Base-by-base conservation (phyloP, 2,113 vertebrate genomes). In the Neolamprologus ventralis region DNA sequence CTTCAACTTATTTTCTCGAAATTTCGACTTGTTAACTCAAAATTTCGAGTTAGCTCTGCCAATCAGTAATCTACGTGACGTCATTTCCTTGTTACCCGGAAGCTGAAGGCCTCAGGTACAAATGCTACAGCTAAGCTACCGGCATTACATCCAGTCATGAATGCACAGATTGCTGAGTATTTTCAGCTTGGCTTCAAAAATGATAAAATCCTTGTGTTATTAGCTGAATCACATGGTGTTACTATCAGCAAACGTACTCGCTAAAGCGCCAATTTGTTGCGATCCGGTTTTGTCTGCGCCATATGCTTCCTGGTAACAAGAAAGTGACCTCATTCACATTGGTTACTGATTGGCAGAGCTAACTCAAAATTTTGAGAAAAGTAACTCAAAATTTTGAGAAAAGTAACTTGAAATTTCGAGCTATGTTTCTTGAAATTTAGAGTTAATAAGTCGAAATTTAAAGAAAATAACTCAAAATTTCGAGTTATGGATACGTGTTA, bases 1-100 rank as follows among this genome's bases (percentile, higher is more conserved):
- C 2, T 13, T 55, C 0, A 0, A 55, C 21, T 55, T 23, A 23
- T 23, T 55, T 55, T 55, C 9, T 51, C 9, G 1, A 53, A 53
- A 53, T 53, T 53, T 53, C 2, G 1, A 53, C 19, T 53, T 10
- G 5, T 53, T 49, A 19, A 51, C n/a, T 54, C 3, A 7, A 54
- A 54, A 54, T 54, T 3, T 54, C 1, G 17, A 51, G 4, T 51
- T 19, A 51, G 0, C 17, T 0, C 47, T 51, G 8, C 3, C 51
- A 54, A 23, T 54, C 53, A 23, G 10, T 23, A 23, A 23, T 23
- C n/a, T 54, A 4, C 3, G 0, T 21, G 21, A 23, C 1, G 2
- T 55, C 53, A 13, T 55, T 23, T 55, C 21, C 53, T 23, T 0
- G 53, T 55, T 55, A 23, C 6, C 11, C 1, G 11, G 21, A 55